A percentile compares a stretch with the other conserved stretches of the same genome.
phyloP scores from a whole-genome alignment of 2,797 vertebrate species.

The Sus cebifrons region DNA sequence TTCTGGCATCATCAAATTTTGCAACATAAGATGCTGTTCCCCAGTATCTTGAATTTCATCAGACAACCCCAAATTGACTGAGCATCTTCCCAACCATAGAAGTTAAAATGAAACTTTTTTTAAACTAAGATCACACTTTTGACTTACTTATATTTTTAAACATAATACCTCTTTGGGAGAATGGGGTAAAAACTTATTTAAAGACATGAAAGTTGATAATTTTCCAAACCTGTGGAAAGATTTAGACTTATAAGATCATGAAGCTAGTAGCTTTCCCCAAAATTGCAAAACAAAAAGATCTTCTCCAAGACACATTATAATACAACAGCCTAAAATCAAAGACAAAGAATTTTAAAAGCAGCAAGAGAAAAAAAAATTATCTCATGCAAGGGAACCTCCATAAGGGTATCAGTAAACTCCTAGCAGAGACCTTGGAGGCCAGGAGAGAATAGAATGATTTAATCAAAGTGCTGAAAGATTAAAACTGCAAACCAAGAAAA shows the following conservation, averaged over 20 bases:
- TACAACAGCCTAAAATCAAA: neutral
- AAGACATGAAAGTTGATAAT: neutral
- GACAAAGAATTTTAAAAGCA: neutral
- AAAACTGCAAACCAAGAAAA: neutral
- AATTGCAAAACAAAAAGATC: neutral
- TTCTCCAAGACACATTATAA: neutral
- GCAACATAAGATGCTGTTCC: neutral
- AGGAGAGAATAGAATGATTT: neutral
- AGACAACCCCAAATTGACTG: neutral
- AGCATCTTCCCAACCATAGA: neutral
- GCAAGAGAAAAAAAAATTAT: neutral
- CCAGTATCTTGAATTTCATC: neutral
- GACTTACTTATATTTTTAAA: neutral
- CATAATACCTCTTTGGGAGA: neutral
- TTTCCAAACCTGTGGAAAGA: neutral
- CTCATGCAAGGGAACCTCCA: neutral
- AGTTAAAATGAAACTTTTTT: neutral
- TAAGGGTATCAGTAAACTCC: too few species aligned
- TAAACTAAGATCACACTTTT: neutral
- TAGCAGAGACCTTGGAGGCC: neutral
- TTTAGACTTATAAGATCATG: neutral
- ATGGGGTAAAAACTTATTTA: neutral
- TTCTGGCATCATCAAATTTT: too few species aligned
- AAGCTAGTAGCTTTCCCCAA: neutral
- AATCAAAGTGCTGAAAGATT: neutral